Evolutionary conservation across 1,140 invertebrate genomes (phyloP).

Genomic region (Drosophila insularis): DNA sequence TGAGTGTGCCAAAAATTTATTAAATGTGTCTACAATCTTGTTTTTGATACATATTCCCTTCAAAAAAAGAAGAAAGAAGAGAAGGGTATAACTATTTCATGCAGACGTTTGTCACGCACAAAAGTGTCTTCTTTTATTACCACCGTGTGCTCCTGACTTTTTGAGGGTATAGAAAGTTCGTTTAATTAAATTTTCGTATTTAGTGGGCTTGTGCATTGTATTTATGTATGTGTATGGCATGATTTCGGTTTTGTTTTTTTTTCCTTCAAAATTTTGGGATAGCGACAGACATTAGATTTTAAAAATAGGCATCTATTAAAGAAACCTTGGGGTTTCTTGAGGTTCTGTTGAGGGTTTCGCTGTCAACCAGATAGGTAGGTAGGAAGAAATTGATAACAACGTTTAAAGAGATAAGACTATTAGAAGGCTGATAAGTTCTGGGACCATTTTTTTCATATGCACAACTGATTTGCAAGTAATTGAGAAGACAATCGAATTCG

Average conservation of each 20-base stretch:
- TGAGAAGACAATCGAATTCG: conserved; percentile 31
- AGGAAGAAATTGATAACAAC: neutral
- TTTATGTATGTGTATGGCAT: conserved; percentile 2
- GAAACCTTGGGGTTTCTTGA: neutral
- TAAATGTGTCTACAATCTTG: conserved; percentile 58
- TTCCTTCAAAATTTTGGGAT: neutral
- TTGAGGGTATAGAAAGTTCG: neutral
- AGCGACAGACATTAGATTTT: neutral
- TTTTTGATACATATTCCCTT: conserved; percentile 37
- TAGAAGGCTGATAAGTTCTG: neutral
- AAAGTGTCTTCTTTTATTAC: conserved; percentile 5
- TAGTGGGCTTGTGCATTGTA: neutral
- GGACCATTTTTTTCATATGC: conserved; percentile 16
- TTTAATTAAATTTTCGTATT: neutral
- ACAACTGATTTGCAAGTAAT: conserved; percentile 8
- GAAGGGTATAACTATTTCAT: neutral
- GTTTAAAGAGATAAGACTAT: neutral
- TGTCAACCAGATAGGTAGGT: neutral
- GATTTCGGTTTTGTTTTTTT: conserved; percentile 5
- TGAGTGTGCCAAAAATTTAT: conserved; percentile 40
- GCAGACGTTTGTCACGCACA: conserved; percentile 19
- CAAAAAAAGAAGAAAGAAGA: neutral
- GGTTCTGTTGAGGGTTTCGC: neutral
- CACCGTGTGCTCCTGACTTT: no score
- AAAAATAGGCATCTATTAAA: neutral